phyloP scores from a whole-genome alignment of 1,140 invertebrate genomes.

The Amyelois transitella region DNA sequence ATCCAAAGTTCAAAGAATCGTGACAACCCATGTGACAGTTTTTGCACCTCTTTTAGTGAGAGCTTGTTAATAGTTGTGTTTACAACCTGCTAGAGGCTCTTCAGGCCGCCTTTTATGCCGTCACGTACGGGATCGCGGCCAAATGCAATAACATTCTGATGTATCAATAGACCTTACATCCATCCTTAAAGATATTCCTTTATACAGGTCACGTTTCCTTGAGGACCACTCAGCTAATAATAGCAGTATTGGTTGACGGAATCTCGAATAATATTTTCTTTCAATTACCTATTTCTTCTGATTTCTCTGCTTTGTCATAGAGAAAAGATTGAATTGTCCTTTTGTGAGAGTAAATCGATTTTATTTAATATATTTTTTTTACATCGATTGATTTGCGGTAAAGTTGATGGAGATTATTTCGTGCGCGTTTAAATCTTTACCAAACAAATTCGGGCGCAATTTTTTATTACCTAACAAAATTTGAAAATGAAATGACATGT shows the following conservation, averaged over 20 bases:
- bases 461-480: not conserved
- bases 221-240: slow-evolving; percentile 48
- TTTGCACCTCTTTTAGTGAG: slow-evolving; percentile 36
- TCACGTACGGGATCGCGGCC: slow-evolving; percentile 51
- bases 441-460: not conserved
- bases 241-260: slow-evolving; percentile 31
- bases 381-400: not conserved
- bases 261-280: slow-evolving; percentile 46
- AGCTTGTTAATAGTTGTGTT: slow-evolving; percentile 61
- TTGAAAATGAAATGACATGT: not conserved
- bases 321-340: not conserved
- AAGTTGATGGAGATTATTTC: not conserved
- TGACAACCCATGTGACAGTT: slow-evolving; percentile 41
- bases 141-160: slow-evolving; percentile 41
- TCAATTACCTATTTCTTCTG: slow-evolving; percentile 44
- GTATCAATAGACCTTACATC: slow-evolving; percentile 48
- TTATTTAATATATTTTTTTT: not conserved
- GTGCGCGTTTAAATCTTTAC: not conserved
- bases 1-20: slow-evolving; percentile 13
- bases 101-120: slow-evolving; percentile 46
- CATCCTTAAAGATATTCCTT: slow-evolving; percentile 29
- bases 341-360: not conserved
- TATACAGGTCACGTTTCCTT: slow-evolving; percentile 60
- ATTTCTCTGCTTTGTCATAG: slow-evolving; percentile 20
- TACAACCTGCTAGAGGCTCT: slow-evolving; percentile 61